Evolutionary conservation across 2,888 invertebrate genomes (phyloP).

Genomic region (Toxonevra muliebris): DNA sequence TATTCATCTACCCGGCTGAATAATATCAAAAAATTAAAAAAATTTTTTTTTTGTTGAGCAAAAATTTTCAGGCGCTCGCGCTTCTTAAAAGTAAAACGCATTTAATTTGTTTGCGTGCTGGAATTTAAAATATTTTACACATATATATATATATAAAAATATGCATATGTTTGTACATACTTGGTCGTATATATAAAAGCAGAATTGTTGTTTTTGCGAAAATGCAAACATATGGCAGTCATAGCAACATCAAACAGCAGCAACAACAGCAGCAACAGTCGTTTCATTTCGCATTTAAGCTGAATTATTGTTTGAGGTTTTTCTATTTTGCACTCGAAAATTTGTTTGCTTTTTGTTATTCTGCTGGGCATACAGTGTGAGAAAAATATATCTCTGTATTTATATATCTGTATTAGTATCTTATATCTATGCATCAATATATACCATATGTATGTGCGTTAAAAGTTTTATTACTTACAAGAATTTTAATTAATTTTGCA

Average conservation of each 20-base stretch:
- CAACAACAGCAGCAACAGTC: not conserved
- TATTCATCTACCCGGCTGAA: not conserved
- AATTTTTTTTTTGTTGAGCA: too few relatives aligned
- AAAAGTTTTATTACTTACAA: too few relatives aligned
- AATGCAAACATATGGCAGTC: slow-evolving; percentile 16
- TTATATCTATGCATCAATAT: too few relatives aligned
- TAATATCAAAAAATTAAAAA: not conserved
- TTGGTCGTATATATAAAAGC: not conserved
- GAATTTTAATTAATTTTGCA: too few relatives aligned
- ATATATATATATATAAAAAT: not conserved
- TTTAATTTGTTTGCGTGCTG: slow-evolving; percentile 23
- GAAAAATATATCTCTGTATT: too few relatives aligned
- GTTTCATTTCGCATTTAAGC: not conserved
- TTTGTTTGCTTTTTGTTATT: too few relatives aligned
- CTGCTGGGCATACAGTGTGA: too few relatives aligned
- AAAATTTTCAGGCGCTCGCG: too few relatives aligned
- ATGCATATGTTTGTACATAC: not conserved
- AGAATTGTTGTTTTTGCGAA: not conserved
- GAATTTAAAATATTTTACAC: slow-evolving; percentile 10
- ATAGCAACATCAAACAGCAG: not conserved
- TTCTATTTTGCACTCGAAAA: too few relatives aligned
- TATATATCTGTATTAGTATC: too few relatives aligned
- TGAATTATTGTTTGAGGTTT: not conserved
- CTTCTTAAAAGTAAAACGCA: slow-evolving; percentile 5
- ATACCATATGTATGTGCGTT: too few relatives aligned